Conservation (phyloP, 1,140 invertebrate genomes). For the Drosophila sucinea region DNA sequence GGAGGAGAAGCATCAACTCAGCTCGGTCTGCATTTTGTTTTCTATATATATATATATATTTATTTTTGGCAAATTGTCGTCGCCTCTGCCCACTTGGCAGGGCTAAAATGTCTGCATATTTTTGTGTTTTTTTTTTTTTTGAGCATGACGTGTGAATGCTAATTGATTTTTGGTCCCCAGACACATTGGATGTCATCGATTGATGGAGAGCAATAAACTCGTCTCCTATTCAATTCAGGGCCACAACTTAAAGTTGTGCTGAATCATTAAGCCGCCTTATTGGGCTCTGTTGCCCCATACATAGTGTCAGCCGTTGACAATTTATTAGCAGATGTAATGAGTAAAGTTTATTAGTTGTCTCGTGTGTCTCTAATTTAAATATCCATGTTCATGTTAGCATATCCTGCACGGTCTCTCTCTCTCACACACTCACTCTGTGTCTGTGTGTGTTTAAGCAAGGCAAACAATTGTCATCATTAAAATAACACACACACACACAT, state of each 20-base stretch:
- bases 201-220: constrained; percentile 55
- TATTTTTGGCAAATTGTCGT: constrained; percentile 51
- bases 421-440: constrained; percentile 6
- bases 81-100: not conserved
- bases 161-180: constrained; percentile 54
- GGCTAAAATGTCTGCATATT: constrained; percentile 11
- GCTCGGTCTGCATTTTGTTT: constrained; percentile 7
- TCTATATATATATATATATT: not conserved
- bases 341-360: constrained; percentile 67
- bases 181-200: constrained; percentile 56
- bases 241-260: constrained; percentile 24
- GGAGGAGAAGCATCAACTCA: constrained; percentile 18
- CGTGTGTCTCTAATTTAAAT: constrained; percentile 77
- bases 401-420: constrained; percentile 8
- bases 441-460: constrained; percentile 44
- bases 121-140: too few species aligned
- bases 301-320: constrained; percentile 42
- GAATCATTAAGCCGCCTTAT: not conserved
- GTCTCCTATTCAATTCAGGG: constrained; percentile 20
- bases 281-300: not conserved
- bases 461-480: constrained; percentile 81
- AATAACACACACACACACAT: constrained; percentile 58
- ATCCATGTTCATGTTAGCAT: constrained; percentile 55
- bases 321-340: constrained; percentile 80
- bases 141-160: constrained; percentile 48